Percentiles rank a stretch among this genome's conserved stretches.
Conservation (phyloP, 2,113 vertebrate genomes). For the Heterotis niloticus region DNA sequence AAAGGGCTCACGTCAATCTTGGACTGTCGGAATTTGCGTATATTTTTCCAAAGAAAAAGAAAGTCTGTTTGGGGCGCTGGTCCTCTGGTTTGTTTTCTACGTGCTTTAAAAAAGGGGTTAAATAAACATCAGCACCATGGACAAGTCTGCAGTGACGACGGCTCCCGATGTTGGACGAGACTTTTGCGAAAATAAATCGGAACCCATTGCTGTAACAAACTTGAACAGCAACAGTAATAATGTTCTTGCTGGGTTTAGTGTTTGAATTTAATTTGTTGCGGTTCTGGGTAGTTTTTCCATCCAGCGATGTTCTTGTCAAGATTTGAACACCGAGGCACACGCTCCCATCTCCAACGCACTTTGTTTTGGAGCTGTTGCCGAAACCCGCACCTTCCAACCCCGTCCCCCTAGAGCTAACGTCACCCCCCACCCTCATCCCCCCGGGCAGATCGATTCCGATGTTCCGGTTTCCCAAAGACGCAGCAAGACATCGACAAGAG, state of each 20-base stretch:
- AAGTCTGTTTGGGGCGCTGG: neutral
- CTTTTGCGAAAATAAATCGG: neutral
- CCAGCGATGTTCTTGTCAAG: neutral
- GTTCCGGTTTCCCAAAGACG: conserved; percentile 58
- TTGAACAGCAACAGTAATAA: too few species aligned
- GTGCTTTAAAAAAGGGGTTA: neutral
- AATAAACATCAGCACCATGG: conserved; percentile 41
- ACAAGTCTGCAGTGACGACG: conserved; percentile 16
- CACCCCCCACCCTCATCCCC: conserved; percentile 62
- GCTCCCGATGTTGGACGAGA: neutral
- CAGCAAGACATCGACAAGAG: conserved; percentile 56
- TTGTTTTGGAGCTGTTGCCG: too few species aligned
- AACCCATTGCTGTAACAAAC: too few species aligned
- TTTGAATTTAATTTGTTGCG: too few species aligned
- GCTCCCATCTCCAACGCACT: too few species aligned
- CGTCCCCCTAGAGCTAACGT: conserved; percentile 45
- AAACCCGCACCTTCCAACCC: too few species aligned
- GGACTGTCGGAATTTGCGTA: neutral
- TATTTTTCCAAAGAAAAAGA: neutral
- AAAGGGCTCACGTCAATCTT: neutral
- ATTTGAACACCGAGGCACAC: conserved; percentile 20
- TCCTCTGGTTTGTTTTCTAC: neutral
- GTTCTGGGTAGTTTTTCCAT: neutral
- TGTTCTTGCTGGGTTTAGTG: too few species aligned
- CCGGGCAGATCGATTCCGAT: conserved; percentile 62